Evolutionary conservation across 2,888 invertebrate species (phyloP).

Genomic region (Amiota mariae): DNA sequence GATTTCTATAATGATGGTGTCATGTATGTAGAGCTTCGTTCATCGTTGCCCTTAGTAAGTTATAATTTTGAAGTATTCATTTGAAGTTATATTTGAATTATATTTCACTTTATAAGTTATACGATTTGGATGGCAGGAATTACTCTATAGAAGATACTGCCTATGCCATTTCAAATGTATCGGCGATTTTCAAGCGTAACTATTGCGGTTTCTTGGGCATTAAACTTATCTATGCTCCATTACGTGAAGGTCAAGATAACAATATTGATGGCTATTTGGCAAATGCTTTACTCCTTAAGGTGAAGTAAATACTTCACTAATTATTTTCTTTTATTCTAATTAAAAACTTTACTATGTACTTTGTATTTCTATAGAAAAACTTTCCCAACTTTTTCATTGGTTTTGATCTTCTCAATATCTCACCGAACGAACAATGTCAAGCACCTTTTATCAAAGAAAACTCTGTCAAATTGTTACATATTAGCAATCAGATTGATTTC

Average conservation of each 20-base stretch:
- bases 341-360: not conserved
- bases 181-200: constrained; percentile 75
- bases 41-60: constrained; percentile 75
- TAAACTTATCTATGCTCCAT: constrained; percentile 80
- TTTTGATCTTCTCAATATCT: constrained; percentile 81
- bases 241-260: constrained; percentile 72
- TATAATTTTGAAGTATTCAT: not conserved
- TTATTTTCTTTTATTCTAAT: not conserved
- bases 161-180: constrained; percentile 74
- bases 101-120: constrained; percentile 69
- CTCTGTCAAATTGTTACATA: constrained; percentile 74
- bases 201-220: constrained; percentile 79
- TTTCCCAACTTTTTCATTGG: constrained; percentile 81
- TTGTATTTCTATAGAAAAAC: constrained; percentile 55
- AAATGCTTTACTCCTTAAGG: constrained; percentile 51
- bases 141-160: constrained; percentile 76
- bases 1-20: constrained; percentile 79
- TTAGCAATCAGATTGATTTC: constrained; percentile 75
- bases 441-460: constrained; percentile 78
- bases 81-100: not conserved
- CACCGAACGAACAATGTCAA: constrained; percentile 78
- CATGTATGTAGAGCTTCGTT: constrained; percentile 80
- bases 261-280: constrained; percentile 63
- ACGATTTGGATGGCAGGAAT: constrained; percentile 78
- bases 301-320: not conserved